Percentiles rank a stretch among this genome's conserved stretches.
These are phyloP conservation scores for Xenotilapia flavipinnis DNA, from an alignment of 2,113 vertebrate genomes.

Conservation along the genomic window DNA sequence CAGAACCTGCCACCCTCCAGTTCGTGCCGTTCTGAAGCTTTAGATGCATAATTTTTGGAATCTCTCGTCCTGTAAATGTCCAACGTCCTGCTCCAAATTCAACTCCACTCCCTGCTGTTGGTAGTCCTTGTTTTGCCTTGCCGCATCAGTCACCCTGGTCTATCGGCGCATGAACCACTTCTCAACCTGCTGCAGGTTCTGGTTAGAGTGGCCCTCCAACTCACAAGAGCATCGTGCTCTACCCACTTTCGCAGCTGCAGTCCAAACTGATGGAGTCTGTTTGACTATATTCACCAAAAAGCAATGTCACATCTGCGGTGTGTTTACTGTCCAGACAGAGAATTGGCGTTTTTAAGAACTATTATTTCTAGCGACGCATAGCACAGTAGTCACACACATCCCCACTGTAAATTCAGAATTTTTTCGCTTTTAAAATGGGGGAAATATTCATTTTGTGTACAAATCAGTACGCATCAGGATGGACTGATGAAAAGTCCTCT, in stretches of 20 bases:
- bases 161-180: not conserved
- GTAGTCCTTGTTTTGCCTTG: not conserved
- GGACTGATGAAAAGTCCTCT: not conserved
- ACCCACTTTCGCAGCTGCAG: not conserved
- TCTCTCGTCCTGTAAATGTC: not conserved
- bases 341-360: not conserved
- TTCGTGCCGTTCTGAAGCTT: not conserved
- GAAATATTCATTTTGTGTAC: not conserved
- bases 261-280: not conserved
- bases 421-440: not conserved
- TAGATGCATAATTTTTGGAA: not conserved
- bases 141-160: not conserved
- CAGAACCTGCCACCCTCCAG: not conserved
- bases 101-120: not conserved
- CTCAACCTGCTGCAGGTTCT: not conserved
- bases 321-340: not conserved
- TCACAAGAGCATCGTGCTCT: not conserved
- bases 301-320: not conserved
- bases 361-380: rapidly evolving
- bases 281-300: not conserved
- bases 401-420: not conserved
- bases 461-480: not conserved
- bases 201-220: not conserved
- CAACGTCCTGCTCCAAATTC: not conserved
- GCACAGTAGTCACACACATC: not conserved